Base-by-base conservation (phyloP, 2,113 vertebrate genomes). In the Panthera uncia region DNA sequence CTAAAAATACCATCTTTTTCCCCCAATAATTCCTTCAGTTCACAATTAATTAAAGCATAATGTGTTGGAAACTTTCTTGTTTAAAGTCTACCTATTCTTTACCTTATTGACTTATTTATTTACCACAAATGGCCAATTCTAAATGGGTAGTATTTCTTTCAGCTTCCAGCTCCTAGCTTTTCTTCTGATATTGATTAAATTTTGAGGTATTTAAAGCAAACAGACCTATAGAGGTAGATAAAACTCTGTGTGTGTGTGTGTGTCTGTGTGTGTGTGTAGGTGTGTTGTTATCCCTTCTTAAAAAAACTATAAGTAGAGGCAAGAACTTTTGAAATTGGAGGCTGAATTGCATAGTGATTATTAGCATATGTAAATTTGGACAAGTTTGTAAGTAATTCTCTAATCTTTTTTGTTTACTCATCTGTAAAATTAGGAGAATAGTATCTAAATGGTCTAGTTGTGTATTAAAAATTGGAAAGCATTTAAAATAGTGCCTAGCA, bases 11-110 rank as follows among this genome's bases (percentile, higher is more conserved):
- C n/a, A 4, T 93, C 33, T 36, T 83, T 36, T 63, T 13, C 7
- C 41, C 19, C 55, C 45, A 92, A n/a, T 91, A 91, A 96, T 97
- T 96, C n/a, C 61, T 96, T 98, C 89, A 82, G 16, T 88, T 98
- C 71, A 82, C 38, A 86, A 92, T 92, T 95, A 92, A 97, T 97
- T 97, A 92, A 96, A 91, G 9, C 68, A 50, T 92, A 85, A 69
- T 31, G 52, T 96, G 65, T 91, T 95, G 27, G 69, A 85, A 95
- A 92, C 25, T 68, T 93, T 63, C 41, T 95, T 55, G 23, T 95
- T 94, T 91, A 95, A 93, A 96, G 15, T 87, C 14, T 87, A 45
- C 8, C 25, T 52, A 0, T 94, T 92, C 63, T 93, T 98, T 8
- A 65, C 48, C 5, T 93, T 95, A 91, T 15, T 33, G 11, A 74